A percentile compares a stretch with the other conserved stretches of the same genome.
These are phyloP conservation scores for Nothobranchius kuhntae DNA, from an alignment of 2,113 vertebrate species.

Conservation along the genomic window DNA sequence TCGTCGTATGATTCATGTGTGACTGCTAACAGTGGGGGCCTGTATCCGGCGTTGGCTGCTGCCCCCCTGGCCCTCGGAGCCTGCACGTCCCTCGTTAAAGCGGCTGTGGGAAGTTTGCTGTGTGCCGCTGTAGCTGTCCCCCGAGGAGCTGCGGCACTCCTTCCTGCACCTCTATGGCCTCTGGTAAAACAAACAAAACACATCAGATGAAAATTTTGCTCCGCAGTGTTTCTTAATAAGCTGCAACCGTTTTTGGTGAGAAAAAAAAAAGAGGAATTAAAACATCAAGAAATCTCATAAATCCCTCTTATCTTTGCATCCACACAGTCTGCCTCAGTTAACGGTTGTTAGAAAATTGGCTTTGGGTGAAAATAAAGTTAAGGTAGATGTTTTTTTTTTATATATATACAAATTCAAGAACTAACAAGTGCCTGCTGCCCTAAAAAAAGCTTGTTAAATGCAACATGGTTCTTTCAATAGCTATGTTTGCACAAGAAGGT, in stretches of 20 bases:
- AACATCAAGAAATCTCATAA: conserved; percentile 16
- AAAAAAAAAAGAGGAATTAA: too few species aligned
- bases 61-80: conserved; percentile 81
- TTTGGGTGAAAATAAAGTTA: conserved; percentile 31
- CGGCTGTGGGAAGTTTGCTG: conserved; percentile 81
- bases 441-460: conserved; percentile 39
- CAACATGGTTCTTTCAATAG: conserved; percentile 28
- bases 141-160: conserved; percentile 86
- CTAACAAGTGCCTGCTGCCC: conserved; percentile 31
- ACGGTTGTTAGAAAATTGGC: conserved; percentile 13
- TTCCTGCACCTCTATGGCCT: conserved; percentile 87
- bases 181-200: conserved; percentile 69
- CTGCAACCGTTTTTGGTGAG: too few species aligned
- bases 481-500: conserved; percentile 28
- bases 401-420: conserved; percentile 24
- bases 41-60: conserved; percentile 82
- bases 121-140: conserved; percentile 81
- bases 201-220: conserved; percentile 12
- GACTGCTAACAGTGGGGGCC: conserved; percentile 83
- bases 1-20: conserved; percentile 91
- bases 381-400: conserved; percentile 20
- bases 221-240: conserved; percentile 7
- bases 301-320: conserved; percentile 30
- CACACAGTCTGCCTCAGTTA: conserved; percentile 21
- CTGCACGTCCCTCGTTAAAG: conserved; percentile 83